Evolutionary conservation across 53 echinoderm and acorn worm genomes (phyloP).

Genomic region (Holothuria scabra): DNA sequence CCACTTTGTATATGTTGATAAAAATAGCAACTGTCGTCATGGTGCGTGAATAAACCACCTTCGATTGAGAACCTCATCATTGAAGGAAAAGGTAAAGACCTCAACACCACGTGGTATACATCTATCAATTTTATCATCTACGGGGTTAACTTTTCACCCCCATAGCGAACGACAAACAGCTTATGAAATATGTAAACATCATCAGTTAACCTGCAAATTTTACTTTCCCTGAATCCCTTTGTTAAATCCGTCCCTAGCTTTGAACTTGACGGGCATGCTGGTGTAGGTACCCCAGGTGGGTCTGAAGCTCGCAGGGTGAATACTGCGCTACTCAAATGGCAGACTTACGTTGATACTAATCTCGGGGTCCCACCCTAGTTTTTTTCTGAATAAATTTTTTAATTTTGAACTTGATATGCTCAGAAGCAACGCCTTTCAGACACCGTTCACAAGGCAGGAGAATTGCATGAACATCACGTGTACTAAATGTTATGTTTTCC

Average conservation of each 20-base stretch:
- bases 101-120: neutral
- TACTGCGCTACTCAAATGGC: neutral
- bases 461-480: conserved; percentile 39
- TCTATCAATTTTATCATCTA: conserved; percentile 47
- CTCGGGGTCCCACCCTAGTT: neutral
- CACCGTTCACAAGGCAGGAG: neutral
- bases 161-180: neutral
- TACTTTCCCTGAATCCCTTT: too few relatives aligned
- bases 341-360: neutral
- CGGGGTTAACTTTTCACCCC: conserved; percentile 27
- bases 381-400: neutral
- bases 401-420: neutral
- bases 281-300: too few relatives aligned
- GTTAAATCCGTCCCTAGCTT: too few relatives aligned
- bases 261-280: too few relatives aligned
- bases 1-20: conserved; percentile 22
- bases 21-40: conserved; percentile 2
- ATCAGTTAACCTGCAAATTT: too few relatives aligned
- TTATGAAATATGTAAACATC: neutral
- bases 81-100: neutral
- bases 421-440: neutral
- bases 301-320: too few relatives aligned
- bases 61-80: conserved; percentile 39
- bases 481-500: conserved; percentile 30
- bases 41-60: conserved; percentile 11